These are phyloP conservation scores for Pomatostomus ruficeps DNA, from an alignment of 2,113 vertebrate species.

Conservation along the genomic window DNA sequence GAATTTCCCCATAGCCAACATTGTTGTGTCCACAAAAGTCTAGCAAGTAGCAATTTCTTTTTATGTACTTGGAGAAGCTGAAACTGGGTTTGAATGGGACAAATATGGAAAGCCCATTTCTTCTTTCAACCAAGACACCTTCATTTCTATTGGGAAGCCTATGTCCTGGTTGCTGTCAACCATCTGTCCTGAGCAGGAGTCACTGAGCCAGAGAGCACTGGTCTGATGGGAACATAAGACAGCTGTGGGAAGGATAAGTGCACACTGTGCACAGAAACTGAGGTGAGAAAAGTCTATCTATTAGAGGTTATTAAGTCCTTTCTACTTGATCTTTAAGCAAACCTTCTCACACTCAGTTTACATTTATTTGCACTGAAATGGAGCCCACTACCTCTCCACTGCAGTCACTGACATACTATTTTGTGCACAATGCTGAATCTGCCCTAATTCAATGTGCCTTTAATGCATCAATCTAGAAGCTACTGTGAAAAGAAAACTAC, in stretches of 20 bases:
- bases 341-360: neutral
- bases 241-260: neutral
- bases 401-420: neutral
- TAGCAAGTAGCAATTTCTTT: neutral
- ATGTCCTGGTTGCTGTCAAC: neutral
- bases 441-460: neutral
- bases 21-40: neutral
- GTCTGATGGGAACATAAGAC: neutral
- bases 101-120: neutral
- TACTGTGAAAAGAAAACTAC: slow-evolving; percentile 10
- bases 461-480: neutral
- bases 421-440: neutral
- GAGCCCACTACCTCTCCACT: slow-evolving; percentile 22
- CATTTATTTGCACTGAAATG: slow-evolving; percentile 40
- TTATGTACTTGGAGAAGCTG: neutral
- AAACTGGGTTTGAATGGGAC: neutral
- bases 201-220: neutral
- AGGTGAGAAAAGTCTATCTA: neutral
- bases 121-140: neutral
- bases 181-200: neutral
- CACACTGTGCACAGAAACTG: neutral
- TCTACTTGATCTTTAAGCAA: neutral
- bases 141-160: neutral
- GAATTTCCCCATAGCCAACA: neutral
- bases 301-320: neutral